Conservation (phyloP, 2,888 invertebrate genomes). For the Xestia sexstrigata region DNA sequence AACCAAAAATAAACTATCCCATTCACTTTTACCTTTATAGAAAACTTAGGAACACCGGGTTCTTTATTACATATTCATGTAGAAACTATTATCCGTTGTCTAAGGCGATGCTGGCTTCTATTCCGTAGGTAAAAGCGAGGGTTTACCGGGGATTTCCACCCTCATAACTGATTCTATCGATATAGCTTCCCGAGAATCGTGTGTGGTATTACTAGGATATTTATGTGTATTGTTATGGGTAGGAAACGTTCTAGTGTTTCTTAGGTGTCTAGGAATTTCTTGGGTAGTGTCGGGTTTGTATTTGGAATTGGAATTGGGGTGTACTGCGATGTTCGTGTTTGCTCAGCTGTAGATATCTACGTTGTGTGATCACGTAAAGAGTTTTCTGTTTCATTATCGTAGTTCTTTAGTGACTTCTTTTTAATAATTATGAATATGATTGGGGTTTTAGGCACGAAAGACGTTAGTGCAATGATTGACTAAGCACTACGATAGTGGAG, state of each 20-base stretch:
- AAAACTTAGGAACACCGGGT: slow-evolving; percentile 24
- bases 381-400: background rate
- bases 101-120: slow-evolving; percentile 64
- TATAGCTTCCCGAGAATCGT: slow-evolving; percentile 66
- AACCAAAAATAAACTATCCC: slow-evolving; percentile 23
- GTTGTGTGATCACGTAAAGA: background rate
- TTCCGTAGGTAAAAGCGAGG: slow-evolving; percentile 72
- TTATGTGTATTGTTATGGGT: slow-evolving; percentile 61
- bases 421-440: too few relatives aligned
- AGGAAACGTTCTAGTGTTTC: slow-evolving; percentile 34
- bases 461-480: background rate
- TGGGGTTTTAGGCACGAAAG: background rate
- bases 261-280: slow-evolving; percentile 42
- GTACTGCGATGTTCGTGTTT: slow-evolving; percentile 10
- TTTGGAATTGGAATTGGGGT: background rate
- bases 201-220: slow-evolving; percentile 56
- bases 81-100: slow-evolving; percentile 69
- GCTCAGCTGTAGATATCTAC: background rate
- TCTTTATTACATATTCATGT: slow-evolving; percentile 64
- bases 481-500: background rate
- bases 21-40: slow-evolving; percentile 19
- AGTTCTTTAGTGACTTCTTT: background rate
- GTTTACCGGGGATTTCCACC: slow-evolving; percentile 76
- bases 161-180: slow-evolving; percentile 73
- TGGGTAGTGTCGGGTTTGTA: background rate